Evolutionary conservation across 2,113 vertebrate genomes (phyloP).

Genomic region (Cochlearius cochlearius): DNA sequence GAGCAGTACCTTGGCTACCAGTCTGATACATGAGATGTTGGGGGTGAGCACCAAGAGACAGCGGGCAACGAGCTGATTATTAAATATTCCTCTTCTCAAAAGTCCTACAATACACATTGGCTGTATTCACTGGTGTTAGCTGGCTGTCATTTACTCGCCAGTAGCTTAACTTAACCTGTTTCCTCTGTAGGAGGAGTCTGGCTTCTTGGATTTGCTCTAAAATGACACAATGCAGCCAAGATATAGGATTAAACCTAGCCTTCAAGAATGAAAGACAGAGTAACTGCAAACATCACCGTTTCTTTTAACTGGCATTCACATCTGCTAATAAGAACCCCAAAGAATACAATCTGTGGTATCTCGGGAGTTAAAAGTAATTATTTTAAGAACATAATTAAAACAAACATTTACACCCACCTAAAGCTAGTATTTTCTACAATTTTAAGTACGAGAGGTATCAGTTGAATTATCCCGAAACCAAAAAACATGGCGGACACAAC

Average conservation of each 20-base stretch:
- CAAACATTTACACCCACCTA: background rate
- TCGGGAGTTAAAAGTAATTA: background rate
- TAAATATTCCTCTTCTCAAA: background rate
- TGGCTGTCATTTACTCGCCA: background rate
- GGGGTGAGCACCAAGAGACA: background rate
- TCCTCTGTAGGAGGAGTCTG: background rate
- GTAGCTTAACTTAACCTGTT: background rate
- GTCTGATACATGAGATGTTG: background rate
- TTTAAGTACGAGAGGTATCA: background rate
- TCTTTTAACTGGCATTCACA: background rate
- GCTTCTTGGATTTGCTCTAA: background rate
- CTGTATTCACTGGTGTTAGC: background rate
- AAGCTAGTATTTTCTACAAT: background rate
- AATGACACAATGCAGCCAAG: background rate
- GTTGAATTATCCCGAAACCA: background rate
- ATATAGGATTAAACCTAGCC: background rate
- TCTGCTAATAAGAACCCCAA: background rate
- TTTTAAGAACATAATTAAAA: background rate
- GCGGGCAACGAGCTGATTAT: background rate
- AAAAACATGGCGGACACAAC: background rate
- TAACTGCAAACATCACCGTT: background rate
- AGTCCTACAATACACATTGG: background rate
- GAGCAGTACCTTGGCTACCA: background rate
- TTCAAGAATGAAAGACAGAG: background rate
- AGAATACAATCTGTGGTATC: background rate